Base-by-base conservation (phyloP, 1,140 invertebrate species). In the Macrobrachium rosenbergii region DNA sequence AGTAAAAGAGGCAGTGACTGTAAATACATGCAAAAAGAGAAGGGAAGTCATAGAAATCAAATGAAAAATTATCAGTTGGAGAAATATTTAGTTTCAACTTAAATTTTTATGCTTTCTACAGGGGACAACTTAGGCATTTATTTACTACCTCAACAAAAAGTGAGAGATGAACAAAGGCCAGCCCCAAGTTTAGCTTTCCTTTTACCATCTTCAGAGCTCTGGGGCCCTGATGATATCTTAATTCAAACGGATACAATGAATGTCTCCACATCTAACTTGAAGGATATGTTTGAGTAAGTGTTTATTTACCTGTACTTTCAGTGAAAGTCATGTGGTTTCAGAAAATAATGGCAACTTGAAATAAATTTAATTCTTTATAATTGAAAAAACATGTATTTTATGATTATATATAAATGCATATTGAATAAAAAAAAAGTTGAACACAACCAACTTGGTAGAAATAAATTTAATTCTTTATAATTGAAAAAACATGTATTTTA, bases 141-240 rank as follows among this genome's bases (percentile, higher is more conserved):
- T 90, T 93, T 98, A 81, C 92, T 99, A 58, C 94, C 95, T 82
- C 94, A 96, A 73, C 95, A 94, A 90, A 94, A 94, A 69, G 93
- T 99, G 62, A 94, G 96, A 86, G 92, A 94, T 75, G 95, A 98
- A 92, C 98, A 99, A 93, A 95, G 99, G 87, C 97, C 97, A n/a
- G 96, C 95, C 91, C 97, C 98, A 0, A 99, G 97, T 91, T 94
- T 99, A 6, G 96, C 98, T 7, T 99, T 97, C 95, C 93, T 99
- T 11, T 92, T 99, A 91, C 99, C 99, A 0, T 97, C 95, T 14
- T 94, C 94, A 77, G 92, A 95, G 21, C 96, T 98, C 91, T 99
- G 98, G 98, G 94, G 94, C 90, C 92, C 94, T 0, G 92, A 94
- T 86, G 98, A 99, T 92, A 93, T 97, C 60, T 92, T 99, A 5